Evolutionary conservation across 2,113 vertebrate species (phyloP).

Genomic region (Telmatochromis sp.): DNA sequence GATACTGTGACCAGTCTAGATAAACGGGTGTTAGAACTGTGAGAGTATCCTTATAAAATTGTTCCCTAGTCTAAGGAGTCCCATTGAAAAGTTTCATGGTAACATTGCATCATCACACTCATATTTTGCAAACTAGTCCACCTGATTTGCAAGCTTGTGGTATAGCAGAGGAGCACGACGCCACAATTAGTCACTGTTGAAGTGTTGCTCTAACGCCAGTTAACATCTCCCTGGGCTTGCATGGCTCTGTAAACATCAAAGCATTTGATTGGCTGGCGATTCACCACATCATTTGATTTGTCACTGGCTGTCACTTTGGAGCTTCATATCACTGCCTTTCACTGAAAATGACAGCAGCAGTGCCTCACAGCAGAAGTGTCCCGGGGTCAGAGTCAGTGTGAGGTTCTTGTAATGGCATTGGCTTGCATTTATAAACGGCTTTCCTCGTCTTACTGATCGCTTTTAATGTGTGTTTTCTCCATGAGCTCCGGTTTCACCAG

Average conservation of each 20-base stretch:
- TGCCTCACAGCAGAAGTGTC: background rate
- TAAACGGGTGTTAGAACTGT: background rate
- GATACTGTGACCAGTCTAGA: background rate
- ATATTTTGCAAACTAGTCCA: background rate
- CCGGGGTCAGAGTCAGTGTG: background rate
- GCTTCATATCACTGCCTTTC: background rate
- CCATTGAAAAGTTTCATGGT: background rate
- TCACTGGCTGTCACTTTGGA: background rate
- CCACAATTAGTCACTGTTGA: background rate
- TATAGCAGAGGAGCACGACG: background rate
- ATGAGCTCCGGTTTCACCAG: background rate
- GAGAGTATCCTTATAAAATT: background rate
- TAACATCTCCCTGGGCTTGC: background rate
- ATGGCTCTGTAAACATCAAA: background rate
- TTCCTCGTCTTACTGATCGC: fast-evolving
- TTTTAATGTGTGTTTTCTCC: background rate
- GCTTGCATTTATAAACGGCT: background rate
- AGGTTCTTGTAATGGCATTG: background rate
- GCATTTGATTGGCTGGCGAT: background rate
- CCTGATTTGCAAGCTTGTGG: background rate
- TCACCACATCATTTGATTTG: background rate
- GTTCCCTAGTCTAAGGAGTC: background rate
- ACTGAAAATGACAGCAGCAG: background rate
- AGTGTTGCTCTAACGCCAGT: background rate
- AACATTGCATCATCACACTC: background rate